Evolutionary conservation across 2,797 vertebrate species (phyloP).

Genomic region (Columba guinea): DNA sequence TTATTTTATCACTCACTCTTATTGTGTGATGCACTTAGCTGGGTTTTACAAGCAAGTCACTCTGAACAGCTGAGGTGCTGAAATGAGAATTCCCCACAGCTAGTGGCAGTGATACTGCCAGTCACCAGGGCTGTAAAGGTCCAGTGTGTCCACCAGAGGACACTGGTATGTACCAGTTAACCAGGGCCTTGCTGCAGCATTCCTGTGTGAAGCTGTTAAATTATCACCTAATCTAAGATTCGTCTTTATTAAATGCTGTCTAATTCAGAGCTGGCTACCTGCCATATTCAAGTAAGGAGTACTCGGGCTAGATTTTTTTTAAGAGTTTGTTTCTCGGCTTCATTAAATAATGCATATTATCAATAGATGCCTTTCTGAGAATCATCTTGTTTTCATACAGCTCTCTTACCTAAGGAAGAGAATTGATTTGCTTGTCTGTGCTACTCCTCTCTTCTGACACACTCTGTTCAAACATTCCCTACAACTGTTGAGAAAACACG

Average conservation of each 20-base stretch:
- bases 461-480: background rate
- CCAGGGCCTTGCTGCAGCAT: background rate
- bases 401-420: background rate
- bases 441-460: background rate
- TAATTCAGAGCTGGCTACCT: background rate
- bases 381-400: background rate
- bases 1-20: background rate
- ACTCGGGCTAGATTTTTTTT: background rate
- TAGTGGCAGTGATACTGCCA: rapidly evolving
- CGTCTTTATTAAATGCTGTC: background rate
- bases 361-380: background rate
- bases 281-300: background rate
- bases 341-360: background rate
- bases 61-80: background rate
- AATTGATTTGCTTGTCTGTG: background rate
- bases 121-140: background rate
- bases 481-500: background rate
- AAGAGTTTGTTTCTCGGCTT: background rate
- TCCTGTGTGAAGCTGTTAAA: background rate
- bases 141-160: background rate
- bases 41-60: background rate
- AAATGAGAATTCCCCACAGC: background rate
- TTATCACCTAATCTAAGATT: conserved; percentile 4
- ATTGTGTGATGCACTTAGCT: background rate
- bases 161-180: background rate